Percentiles rank a stretch among this genome's conserved stretches.
phyloP scores from a whole-genome alignment of 2,888 invertebrate genomes.

The Conistra vaccinii region DNA sequence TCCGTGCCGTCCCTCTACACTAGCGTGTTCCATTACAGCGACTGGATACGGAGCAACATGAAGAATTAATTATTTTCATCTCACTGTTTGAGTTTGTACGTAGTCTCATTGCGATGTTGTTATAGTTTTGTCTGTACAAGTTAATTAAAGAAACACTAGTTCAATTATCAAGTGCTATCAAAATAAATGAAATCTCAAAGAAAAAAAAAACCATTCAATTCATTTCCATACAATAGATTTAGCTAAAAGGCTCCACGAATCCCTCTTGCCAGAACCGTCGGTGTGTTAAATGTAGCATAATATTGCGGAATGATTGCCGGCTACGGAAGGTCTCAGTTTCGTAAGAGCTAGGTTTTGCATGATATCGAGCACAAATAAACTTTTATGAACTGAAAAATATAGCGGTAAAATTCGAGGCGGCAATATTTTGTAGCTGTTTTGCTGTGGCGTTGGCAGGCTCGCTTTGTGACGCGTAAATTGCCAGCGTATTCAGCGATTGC shows the following conservation, averaged over 20 bases:
- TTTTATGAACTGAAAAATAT: constrained; percentile 76
- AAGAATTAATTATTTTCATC: constrained; percentile 62
- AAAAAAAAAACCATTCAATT: constrained; percentile 40
- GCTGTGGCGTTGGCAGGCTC: constrained; percentile 71
- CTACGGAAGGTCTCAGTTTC: constrained; percentile 61
- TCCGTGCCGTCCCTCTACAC: constrained; percentile 85
- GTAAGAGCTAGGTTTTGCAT: constrained; percentile 69
- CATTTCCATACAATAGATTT: constrained; percentile 52
- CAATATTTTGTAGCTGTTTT: constrained; percentile 70
- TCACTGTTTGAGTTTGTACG: constrained; percentile 7
- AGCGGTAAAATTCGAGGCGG: constrained; percentile 63
- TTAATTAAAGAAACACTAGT: constrained; percentile 11
- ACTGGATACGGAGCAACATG: constrained; percentile 81
- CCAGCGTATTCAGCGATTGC: constrained; percentile 68
- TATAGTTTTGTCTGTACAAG: neutral
- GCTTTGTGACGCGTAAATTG: constrained; percentile 74
- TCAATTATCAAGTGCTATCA: constrained; percentile 1
- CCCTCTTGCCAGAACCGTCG: constrained; percentile 42
- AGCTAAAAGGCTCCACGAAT: constrained; percentile 44
- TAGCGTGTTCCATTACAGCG: constrained; percentile 82
- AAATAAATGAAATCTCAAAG: constrained; percentile 48
- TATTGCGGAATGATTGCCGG: constrained; percentile 62
- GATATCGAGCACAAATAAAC: constrained; percentile 70
- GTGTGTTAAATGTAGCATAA: constrained; percentile 67
- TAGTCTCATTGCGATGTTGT: constrained; percentile 1